Percentiles rank a stretch among this genome's conserved stretches.
Conservation (phyloP, 2,888 invertebrate species). For the Pharmacophagus antenor region DNA sequence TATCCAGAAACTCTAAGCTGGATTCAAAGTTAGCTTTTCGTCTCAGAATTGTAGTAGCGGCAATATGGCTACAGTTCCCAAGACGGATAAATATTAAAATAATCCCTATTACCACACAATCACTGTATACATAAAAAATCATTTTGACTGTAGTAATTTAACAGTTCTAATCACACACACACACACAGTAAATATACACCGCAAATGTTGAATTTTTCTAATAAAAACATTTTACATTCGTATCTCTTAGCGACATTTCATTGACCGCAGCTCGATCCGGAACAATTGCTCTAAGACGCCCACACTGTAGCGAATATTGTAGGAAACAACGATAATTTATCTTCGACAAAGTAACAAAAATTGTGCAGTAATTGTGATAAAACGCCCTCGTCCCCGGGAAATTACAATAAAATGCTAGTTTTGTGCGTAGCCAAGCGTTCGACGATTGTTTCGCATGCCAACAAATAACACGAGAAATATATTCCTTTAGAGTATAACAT, state of each 20-base stretch:
- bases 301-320: not conserved
- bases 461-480: slow-evolving; percentile 26
- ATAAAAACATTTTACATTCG: slow-evolving; percentile 3
- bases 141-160: slow-evolving; percentile 21
- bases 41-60: slow-evolving; percentile 18
- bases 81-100: slow-evolving; percentile 16
- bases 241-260: slow-evolving; percentile 7
- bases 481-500: slow-evolving; percentile 3
- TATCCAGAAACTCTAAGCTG: slow-evolving; percentile 9
- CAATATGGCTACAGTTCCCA: slow-evolving; percentile 15
- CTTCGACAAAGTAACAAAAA: slow-evolving; percentile 8
- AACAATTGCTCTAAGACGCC: not conserved
- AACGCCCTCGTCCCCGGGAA: slow-evolving; percentile 7
- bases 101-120: slow-evolving; percentile 26
- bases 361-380: slow-evolving; percentile 11
- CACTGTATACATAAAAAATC: slow-evolving; percentile 6
- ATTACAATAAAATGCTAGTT: slow-evolving; percentile 20
- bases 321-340: slow-evolving; percentile 13
- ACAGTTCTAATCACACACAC: slow-evolving; percentile 27
- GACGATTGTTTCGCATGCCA: slow-evolving; percentile 27
- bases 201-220: not conserved
- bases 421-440: slow-evolving; percentile 15
- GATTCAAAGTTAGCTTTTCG: slow-evolving; percentile 1
- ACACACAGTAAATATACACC: not conserved
- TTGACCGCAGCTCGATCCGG: slow-evolving; percentile 1